Conservation (phyloP, 2,888 invertebrate genomes). For the Cordilura impudica region DNA sequence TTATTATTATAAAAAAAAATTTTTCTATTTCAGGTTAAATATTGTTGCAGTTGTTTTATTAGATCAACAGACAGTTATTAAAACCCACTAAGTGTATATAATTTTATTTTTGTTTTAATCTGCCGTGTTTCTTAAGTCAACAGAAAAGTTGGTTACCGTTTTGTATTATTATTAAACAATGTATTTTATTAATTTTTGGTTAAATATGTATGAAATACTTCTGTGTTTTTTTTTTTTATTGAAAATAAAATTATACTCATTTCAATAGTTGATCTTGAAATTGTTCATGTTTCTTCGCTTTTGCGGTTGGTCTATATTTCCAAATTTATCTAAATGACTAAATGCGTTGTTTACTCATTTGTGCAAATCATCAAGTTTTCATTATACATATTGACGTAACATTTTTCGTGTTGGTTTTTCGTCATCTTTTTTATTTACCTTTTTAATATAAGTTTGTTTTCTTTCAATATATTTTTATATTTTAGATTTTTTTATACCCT, state of each 20-base stretch:
- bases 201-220: too few relatives aligned
- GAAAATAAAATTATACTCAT: not conserved
- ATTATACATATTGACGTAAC: too few relatives aligned
- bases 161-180: conserved; percentile 21
- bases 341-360: conserved; percentile 24
- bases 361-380: conserved; percentile 23
- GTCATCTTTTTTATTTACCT: too few relatives aligned
- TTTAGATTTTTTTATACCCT: too few relatives aligned
- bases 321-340: conserved; percentile 31
- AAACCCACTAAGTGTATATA: conserved; percentile 40
- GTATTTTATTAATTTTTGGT: not conserved
- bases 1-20: too few relatives aligned
- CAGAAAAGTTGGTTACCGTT: not conserved
- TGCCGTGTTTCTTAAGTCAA: conserved; percentile 1
- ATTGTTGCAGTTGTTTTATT: conserved; percentile 3
- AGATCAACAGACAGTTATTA: conserved; percentile 25
- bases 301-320: conserved; percentile 1
- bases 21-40: not conserved
- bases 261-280: not conserved
- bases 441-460: too few relatives aligned
- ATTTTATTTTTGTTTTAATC: not conserved
- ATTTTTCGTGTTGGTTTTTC: too few relatives aligned
- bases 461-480: too few relatives aligned
- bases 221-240: too few relatives aligned
- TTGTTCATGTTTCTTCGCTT: conserved; percentile 49